phyloP scores from a whole-genome alignment of 2,888 invertebrate species.

The Trachelus troglodyta region DNA sequence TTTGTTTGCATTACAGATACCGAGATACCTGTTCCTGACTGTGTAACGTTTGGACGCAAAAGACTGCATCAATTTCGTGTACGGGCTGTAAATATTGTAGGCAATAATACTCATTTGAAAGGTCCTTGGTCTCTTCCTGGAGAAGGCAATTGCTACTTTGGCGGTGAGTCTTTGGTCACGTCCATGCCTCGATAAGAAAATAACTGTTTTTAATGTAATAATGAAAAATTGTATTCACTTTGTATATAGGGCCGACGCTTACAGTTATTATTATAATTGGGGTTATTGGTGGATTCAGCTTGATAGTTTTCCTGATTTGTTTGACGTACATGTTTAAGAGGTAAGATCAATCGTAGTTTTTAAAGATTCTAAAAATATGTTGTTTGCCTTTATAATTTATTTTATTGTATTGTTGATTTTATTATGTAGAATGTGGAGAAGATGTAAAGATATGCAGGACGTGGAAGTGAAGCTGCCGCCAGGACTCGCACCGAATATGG shows the following conservation, averaged over 20 bases:
- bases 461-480: conserved; percentile 77
- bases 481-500: conserved; percentile 69
- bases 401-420: neutral
- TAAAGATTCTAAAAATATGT: neutral
- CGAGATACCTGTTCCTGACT: conserved; percentile 59
- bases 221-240: conserved; percentile 7
- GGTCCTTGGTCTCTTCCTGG: conserved; percentile 66
- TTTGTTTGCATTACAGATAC: conserved; percentile 43
- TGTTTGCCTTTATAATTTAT: neutral
- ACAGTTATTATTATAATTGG: conserved; percentile 51
- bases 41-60: conserved; percentile 53
- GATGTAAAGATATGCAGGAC: conserved; percentile 74
- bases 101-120: conserved; percentile 45
- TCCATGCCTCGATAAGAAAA: neutral
- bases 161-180: conserved; percentile 45
- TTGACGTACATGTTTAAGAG: conserved; percentile 54
- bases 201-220: neutral
- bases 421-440: conserved; percentile 70
- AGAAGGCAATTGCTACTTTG: conserved; percentile 62
- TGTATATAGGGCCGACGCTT: conserved; percentile 49
- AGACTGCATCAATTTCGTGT: conserved; percentile 58
- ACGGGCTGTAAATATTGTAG: conserved; percentile 62
- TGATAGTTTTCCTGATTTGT: conserved; percentile 45
- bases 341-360: conserved; percentile 29
- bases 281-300: conserved; percentile 48